Base-by-base conservation (phyloP, 1,140 invertebrate genomes). In the Trialeurodes vaporariorum region DNA sequence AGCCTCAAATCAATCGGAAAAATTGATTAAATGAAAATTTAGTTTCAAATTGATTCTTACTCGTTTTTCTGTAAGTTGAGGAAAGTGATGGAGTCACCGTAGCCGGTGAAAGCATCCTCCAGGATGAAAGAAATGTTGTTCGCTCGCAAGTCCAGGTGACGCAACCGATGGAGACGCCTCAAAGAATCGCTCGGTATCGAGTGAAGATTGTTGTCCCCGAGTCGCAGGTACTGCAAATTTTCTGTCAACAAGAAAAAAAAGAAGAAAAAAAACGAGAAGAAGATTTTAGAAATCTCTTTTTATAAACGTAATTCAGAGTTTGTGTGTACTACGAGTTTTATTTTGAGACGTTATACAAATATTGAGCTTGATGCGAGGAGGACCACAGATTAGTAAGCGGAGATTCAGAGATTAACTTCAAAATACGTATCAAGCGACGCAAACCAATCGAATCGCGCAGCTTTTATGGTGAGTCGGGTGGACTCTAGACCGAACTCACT, bases 31-130 rank as follows among this genome's bases (percentile, higher is more conserved):
- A 66, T 1, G 25, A 13, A 66, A 66, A 61, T 21, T 23, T 25
- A 13, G 24, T 40, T 11, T 1, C 12, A 11, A 22, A 13, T 62
- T 34, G 23, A 2, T 23, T 79, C 80, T 87, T 82, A 94, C 92
- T 89, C 87, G 78, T 96, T 95, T 78, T 94, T 93, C 73, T 94
- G 92, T 34, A 96, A 78, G 75, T 93, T 92, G 2, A 96, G 83
- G 78, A 93, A 94, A 2, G 92, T 93, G 61, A 96, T 90, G 1
- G 91, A 92, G 76, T 92, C 89, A n/a, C 92, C 92, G 73, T 89
- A 95, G 24, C 89, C 87, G n/a, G 86, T 84, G 76, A 96, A 95
- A 1, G 91, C 89, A 73, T 94, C 91, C 70, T 94, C 91, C 9
- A 84, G 81, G 27, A 96, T 84, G 49, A 83, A 80, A 25, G 85